Percentiles rank a stretch among this genome's conserved stretches.
Conservation (phyloP, 2,113 vertebrate genomes). For the Rissa tridactyla region DNA sequence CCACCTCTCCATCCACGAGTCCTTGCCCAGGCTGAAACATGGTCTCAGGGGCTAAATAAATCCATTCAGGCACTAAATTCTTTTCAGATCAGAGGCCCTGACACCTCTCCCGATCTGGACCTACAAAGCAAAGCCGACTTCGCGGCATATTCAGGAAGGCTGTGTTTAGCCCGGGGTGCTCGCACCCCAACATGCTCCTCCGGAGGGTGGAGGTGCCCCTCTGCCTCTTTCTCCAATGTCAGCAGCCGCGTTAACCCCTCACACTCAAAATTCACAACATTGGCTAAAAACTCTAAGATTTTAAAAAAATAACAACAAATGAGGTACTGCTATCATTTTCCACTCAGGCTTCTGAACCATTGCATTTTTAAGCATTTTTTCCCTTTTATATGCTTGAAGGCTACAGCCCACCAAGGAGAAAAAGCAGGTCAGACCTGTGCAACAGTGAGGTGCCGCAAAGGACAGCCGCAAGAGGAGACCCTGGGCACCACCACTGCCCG, state of each 20-base stretch:
- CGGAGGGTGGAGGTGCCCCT: background rate
- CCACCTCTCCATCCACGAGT: background rate
- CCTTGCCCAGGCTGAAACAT: background rate
- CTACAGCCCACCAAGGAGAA: background rate
- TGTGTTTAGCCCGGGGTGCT: background rate
- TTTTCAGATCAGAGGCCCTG: background rate
- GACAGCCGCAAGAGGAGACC: accelerated
- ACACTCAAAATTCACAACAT: background rate
- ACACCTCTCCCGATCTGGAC: background rate
- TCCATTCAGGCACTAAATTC: background rate
- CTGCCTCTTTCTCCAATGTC: background rate
- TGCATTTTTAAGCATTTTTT: background rate
- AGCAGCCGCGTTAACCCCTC: background rate
- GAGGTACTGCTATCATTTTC: background rate
- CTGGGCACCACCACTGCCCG: background rate
- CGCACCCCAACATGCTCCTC: background rate
- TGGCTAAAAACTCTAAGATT: background rate
- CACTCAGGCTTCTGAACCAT: background rate
- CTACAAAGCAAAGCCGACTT: background rate
- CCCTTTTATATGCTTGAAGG: background rate
- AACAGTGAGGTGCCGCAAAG: background rate
- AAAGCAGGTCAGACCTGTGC: background rate
- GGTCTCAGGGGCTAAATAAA: background rate
- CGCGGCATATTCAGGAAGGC: background rate
- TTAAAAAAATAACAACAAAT: background rate